Base-by-base conservation (phyloP, 2,888 invertebrate genomes). In the Oegoconia quadripuncta region DNA sequence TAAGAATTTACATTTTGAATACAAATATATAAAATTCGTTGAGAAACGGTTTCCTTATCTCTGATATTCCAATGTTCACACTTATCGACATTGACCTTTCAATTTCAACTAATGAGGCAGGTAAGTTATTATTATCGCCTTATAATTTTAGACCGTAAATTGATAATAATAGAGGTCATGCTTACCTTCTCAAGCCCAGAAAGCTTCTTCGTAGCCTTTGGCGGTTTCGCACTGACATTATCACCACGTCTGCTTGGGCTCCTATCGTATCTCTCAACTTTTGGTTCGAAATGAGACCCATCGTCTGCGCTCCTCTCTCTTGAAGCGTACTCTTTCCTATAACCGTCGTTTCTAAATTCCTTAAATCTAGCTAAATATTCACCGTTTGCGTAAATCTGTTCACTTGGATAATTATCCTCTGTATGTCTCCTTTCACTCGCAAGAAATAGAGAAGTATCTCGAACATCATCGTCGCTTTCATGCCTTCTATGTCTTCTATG, bases 351-450 rank as follows among this genome's bases (percentile, higher is more conserved):
- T 45, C 61, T 64, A 37, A 65, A 74, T 14, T 73, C 77, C 50
- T 78, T 80, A 29, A 72, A 72, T 48, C 67, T 75, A 12, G 76
- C 67, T 42, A 79, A 55, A 52, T 89, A 88, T 41, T 77, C 80
- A 28, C 78, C 78, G 42, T 80, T 83, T 14, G 80, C 79, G 51
- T 88, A 81, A 52, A 88, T 74, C 61, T 88, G 83, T 57, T 88
- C 79, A 51, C 76, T 74, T 41, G 86, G 73, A 63, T 83, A 79
- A 48, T 90, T 91, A 38, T 91, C 89, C 58, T 93, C 93, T 17
- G 93, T 92, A 55, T 94, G 93, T 46, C 91, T 90, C 37, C 93
- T 87, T 69, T 94, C 94, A 62, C 91, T 93, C 44, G 91, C 92
- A 43, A 94, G 89, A 53, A 94, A 90, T 44, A 92, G 72, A 34